Evolutionary conservation across 2,113 vertebrate genomes (phyloP).

Genomic region (Procapra przewalskii): DNA sequence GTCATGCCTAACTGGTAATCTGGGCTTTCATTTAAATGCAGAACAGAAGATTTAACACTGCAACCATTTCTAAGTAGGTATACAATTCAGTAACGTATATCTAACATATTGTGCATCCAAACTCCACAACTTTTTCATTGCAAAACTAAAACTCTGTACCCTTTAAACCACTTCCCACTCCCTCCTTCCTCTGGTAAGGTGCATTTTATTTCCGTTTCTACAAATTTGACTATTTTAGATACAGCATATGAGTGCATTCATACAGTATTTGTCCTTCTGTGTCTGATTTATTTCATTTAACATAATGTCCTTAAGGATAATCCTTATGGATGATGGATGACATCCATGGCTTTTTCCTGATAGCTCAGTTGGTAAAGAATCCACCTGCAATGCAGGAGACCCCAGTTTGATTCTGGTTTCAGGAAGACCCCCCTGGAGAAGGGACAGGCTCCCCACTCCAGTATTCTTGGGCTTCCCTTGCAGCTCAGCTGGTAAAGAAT

Average conservation of each 20-base stretch:
- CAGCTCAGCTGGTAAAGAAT: not conserved
- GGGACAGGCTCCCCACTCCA: not conserved
- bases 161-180: not conserved
- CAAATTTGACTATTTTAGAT: not conserved
- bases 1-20: too few relatives aligned
- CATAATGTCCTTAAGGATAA: not conserved
- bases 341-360: not conserved
- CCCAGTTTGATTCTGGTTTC: not conserved
- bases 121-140: not conserved
- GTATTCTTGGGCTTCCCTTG: not conserved
- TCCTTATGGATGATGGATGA: not conserved
- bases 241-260: not conserved
- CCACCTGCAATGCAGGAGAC: not conserved
- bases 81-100: not conserved
- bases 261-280: not conserved
- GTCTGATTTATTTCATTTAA: not conserved
- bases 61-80: not conserved
- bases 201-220: not conserved
- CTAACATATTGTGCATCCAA: not conserved
- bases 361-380: not conserved
- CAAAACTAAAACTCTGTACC: not conserved
- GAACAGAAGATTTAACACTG: not conserved
- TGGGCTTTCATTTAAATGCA: not conserved
- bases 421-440: not conserved
- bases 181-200: not conserved